Conservation (phyloP, 2,888 invertebrate species). For the Tiliacea citrago region DNA sequence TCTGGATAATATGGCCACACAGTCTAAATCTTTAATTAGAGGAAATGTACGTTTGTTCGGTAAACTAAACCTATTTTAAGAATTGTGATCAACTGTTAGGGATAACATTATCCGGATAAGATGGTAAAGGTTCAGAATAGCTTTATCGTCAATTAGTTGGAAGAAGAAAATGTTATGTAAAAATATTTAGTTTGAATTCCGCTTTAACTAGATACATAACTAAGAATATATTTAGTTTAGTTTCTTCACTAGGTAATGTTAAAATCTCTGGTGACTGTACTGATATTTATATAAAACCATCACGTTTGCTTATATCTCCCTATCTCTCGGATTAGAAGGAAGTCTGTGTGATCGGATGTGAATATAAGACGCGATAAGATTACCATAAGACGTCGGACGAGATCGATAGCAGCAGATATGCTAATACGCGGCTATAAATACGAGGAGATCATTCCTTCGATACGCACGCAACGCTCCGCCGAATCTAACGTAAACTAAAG, state of each 20-base stretch:
- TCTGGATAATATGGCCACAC: background rate
- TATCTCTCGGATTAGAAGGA: constrained; percentile 46
- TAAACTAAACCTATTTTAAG: constrained; percentile 2
- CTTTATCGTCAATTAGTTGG: background rate
- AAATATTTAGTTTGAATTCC: background rate
- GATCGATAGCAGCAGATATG: constrained; percentile 50
- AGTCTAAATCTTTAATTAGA: background rate
- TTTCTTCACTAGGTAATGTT: background rate
- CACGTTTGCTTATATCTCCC: constrained; percentile 28
- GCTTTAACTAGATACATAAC: background rate
- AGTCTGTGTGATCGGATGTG: constrained; percentile 49
- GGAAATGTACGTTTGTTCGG: constrained; percentile 9
- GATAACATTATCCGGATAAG: background rate
- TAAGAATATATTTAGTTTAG: constrained; percentile 3
- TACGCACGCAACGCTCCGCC: constrained; percentile 25
- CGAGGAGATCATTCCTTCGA: constrained; percentile 39
- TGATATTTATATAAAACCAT: constrained; percentile 9
- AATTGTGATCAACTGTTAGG: background rate
- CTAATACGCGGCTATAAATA: constrained; percentile 37
- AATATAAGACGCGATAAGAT: constrained; percentile 55
- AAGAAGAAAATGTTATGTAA: background rate
- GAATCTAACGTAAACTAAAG: background rate
- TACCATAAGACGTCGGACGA: constrained; percentile 34
- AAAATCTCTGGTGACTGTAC: background rate
- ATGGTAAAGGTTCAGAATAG: constrained; percentile 1